Evolutionary conservation across 2,797 vertebrate genomes (phyloP).

Genomic region (Uromys caudimaculatus): DNA sequence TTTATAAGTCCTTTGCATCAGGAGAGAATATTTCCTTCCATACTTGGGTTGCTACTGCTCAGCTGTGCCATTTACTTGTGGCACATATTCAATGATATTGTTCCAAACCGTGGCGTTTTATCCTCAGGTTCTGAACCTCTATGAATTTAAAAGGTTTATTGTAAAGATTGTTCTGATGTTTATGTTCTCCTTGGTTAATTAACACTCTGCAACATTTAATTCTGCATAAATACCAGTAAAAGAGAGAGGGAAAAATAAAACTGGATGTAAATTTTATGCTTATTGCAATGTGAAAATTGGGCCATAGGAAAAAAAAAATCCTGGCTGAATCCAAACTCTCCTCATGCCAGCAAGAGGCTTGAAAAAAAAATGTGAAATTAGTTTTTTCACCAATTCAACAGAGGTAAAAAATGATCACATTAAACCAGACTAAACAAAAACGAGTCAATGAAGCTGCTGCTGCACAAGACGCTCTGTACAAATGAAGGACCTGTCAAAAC

Average conservation of each 20-base stretch:
- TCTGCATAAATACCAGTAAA: conserved; percentile 73
- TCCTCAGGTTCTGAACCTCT: conserved; percentile 29
- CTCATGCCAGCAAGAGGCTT: conserved; percentile 40
- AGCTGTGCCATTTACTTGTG: background rate
- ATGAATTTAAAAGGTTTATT: conserved; percentile 64
- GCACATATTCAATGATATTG: background rate
- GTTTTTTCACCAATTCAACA: conserved; percentile 73
- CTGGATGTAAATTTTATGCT: conserved; percentile 80
- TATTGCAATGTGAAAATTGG: conserved; percentile 77
- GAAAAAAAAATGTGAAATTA: conserved; percentile 73
- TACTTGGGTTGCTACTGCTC: background rate
- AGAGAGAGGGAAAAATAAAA: conserved; percentile 72
- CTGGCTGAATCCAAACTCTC: conserved; percentile 70
- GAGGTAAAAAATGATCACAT: conserved; percentile 63
- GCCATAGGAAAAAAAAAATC: conserved; percentile 54
- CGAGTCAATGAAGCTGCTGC: conserved; percentile 60
- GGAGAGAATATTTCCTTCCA: conserved; percentile 12
- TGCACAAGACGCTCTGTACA: conserved; percentile 59
- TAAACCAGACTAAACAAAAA: conserved; percentile 75
- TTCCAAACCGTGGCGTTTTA: conserved; percentile 42
- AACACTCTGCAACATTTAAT: conserved; percentile 75
- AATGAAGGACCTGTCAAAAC: conserved; percentile 61
- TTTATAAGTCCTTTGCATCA: background rate
- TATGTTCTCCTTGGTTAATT: conserved; percentile 76
- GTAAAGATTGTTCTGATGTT: conserved; percentile 43